Evolutionary conservation across 2,888 invertebrate genomes (phyloP).

Genomic region (Odontocolon sp.): DNA sequence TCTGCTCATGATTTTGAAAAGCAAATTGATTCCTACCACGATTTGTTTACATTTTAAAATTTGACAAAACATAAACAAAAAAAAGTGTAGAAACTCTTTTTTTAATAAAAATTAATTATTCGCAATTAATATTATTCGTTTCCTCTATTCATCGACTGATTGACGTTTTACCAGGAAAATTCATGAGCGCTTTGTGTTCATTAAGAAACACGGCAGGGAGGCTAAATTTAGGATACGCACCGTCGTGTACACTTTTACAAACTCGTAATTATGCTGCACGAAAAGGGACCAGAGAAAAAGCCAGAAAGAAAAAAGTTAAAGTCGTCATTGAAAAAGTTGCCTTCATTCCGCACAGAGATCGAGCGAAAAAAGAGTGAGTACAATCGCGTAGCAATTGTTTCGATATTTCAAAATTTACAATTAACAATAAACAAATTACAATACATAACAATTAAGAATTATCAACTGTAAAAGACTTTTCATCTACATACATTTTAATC

Average conservation of each 20-base stretch:
- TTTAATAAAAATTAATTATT: not conserved
- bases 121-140: not conserved
- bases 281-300: conserved; percentile 90
- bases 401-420: too few relatives aligned
- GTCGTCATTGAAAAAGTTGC: conserved; percentile 89
- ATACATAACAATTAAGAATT: too few relatives aligned
- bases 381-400: too few relatives aligned
- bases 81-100: too few relatives aligned
- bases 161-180: conserved; percentile 35
- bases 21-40: too few relatives aligned
- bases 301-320: conserved; percentile 88
- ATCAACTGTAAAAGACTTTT: too few relatives aligned
- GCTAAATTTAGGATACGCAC: conserved; percentile 40
- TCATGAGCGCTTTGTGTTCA: conserved; percentile 32
- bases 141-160: not conserved
- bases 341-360: conserved; percentile 87
- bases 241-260: conserved; percentile 66
- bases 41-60: too few relatives aligned
- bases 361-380: conserved; percentile 82
- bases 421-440: too few relatives aligned
- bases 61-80: too few relatives aligned
- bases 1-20: too few relatives aligned
- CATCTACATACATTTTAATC: too few relatives aligned
- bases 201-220: conserved; percentile 17
- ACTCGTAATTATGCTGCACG: conserved; percentile 87